Evolutionary conservation across 2,888 invertebrate genomes (phyloP), one percentile per base, ranked within the genome.

Genomic region (Ochropleura leucogaster): DNA sequence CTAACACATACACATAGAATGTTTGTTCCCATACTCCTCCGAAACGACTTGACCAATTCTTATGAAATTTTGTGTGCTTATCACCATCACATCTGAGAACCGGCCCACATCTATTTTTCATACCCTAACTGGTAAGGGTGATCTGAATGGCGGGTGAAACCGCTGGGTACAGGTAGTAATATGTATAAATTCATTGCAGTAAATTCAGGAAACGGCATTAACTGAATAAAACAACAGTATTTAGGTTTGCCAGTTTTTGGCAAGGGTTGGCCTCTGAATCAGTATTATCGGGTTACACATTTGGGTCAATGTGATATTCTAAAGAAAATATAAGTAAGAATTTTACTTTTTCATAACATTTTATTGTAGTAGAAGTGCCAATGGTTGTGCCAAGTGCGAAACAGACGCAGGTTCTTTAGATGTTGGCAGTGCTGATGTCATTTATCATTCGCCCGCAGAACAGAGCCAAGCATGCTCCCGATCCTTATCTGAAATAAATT

Each of bases 311-410:
- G 87, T 87, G 70, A 77, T 74, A 44, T 68, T 75, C 63, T 60
- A 72, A 74, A 75, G 82, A 77, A 75, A 75, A 75, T 70, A 47
- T 70, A 87, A 86, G 78, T 74, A 85, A 85, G 74, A 86, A 85
- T 84, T 86, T 88, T 74, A 75, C 85, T 88, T 90, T 91, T 83
- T 82, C 76, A 68, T 44, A 65, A 47, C 68, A 86, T 87, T 79
- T 83, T 86, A 87, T 88, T 89, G 88, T 76, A 72, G 40, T 72
- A 14, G 20, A 77, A 84, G 78, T 85, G 83, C 82, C 86, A 87
- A 86, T 84, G 77, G 86, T 87, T 84, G 86, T 93, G 94, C 93
- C 93, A 94, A 95, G 88, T 85, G 88, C 84, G 87, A 89, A 89
- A 90, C 88, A 88, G 89, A 88, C 83, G 79, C 83, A 85, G 80